Conservation (phyloP, 2,888 invertebrate species). For the Orchestes rusci region DNA sequence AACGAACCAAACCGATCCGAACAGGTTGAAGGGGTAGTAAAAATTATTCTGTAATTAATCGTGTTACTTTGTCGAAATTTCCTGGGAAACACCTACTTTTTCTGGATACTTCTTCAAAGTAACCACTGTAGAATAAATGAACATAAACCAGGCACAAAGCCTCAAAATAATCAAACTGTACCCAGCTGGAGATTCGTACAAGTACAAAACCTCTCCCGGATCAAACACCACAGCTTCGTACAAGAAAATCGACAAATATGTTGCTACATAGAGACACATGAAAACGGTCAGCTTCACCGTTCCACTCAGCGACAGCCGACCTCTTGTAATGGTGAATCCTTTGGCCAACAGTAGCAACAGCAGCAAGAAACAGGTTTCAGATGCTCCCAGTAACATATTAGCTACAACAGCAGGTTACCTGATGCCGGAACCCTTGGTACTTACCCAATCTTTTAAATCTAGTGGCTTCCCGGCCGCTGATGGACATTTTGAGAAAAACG, state of each 20-base stretch:
- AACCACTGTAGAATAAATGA: constrained; percentile 58
- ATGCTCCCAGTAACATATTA: constrained; percentile 57
- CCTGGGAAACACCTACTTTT: constrained; percentile 48
- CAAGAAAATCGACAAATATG: constrained; percentile 69
- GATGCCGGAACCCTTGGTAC: too few relatives aligned
- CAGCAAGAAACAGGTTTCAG: constrained; percentile 69
- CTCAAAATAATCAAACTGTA: constrained; percentile 72
- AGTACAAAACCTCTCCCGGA: constrained; percentile 81
- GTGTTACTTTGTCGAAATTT: background rate
- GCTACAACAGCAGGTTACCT: constrained; percentile 22
- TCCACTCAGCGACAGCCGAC: constrained; percentile 63
- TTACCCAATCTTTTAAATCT: constrained; percentile 47
- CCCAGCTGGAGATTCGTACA: constrained; percentile 88
- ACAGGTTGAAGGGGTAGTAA: constrained; percentile 74
- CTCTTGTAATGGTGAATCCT: constrained; percentile 86
- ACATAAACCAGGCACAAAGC: constrained; percentile 76
- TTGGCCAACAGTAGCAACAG: constrained; percentile 77
- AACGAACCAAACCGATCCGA: constrained; percentile 68
- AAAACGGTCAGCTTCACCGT: constrained; percentile 73
- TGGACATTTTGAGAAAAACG: constrained; percentile 70
- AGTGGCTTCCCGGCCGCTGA: constrained; percentile 59
- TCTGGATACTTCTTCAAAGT: constrained; percentile 79
- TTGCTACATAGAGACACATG: constrained; percentile 66
- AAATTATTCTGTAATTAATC: constrained; percentile 53
- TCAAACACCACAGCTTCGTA: constrained; percentile 80